Evolutionary conservation across 2,888 invertebrate genomes (phyloP), one percentile per base, ranked within the genome.

Genomic region (Portevinia maculata): DNA sequence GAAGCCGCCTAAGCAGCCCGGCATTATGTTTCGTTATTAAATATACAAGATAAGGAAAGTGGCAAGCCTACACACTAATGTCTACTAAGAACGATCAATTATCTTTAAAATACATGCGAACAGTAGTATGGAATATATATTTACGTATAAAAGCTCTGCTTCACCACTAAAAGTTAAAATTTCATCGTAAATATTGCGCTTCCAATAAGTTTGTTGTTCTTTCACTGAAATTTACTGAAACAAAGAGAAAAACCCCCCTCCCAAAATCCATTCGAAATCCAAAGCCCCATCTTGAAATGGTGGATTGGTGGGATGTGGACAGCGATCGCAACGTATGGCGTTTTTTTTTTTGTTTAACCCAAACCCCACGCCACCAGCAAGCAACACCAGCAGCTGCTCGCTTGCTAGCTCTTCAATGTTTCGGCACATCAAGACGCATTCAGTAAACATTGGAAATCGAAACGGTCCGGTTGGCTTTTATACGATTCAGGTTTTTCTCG

Each of bases 361-460:
- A 17, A 21, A 6, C 44, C 11, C 24, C 50, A 11, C 28, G 5
- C 9, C 46, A 5, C 24, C 13, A 50, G n/a, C 9, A 50, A 34
- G 24, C 46, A 69, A 53, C 19, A 34, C 57, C 24, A 75, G 59
- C 64, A 13, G 32, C 34, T 21, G 44, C 8, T 30, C 24, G 44
- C 34, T 41, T n/a, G 30, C 37, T 52, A 19, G 70, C 70, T 81
- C 70, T 70, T 64, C 44, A 48, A 65, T 53, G 65, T 60, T 81
- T 70, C 53, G 76, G 48, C 59, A 71, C 50, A 59, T 46, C 65
- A 32, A 32, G n/a, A 11, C 52, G 70, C 32, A 76, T 52, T 84
- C 84, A 85, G 85, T 85, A 79, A 84, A 85, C 83, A 84, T 84
- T 83, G 71, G 74, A 85, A 69, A 79, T 84, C 79, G 83, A 84